Evolutionary conservation across 2,113 vertebrate species (phyloP), one percentile per base, ranked within the genome.

Genomic region (Lamprologus tigripictilis): DNA sequence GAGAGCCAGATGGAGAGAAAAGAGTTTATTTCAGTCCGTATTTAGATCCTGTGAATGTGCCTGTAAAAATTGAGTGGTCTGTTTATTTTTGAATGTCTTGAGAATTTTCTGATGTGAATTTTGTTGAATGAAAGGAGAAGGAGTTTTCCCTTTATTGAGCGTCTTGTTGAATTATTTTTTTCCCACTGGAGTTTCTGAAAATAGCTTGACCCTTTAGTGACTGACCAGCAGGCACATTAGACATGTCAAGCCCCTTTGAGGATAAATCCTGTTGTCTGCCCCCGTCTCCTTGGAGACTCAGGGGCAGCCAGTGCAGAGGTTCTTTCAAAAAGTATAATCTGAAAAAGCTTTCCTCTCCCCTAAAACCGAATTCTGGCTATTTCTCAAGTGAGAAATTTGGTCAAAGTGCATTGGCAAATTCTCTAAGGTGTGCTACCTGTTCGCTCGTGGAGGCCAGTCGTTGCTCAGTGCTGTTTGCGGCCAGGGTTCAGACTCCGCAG

Each of bases 121-220:
- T 81, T 66, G 35, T 33, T 45, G 33, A 86, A 61, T 73, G 51
- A 85, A 82, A 85, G 35, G 42, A 85, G 53, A 80, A 57, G 26
- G 23, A 83, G 16, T 80, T 37, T n/a, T 42, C 80, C 80, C 55
- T 90, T 78, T 81, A 80, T 90, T 88, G 68, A 23, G 79, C 10
- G 16, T 84, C 61, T 73, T 80, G 26, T n/a, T n/a, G 26, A 23
- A 88, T 86, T 53, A 8, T 92, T 89, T 86, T 80, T 37, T 37
- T 8, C 7, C 63, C 84, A 63, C 47, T 47, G 47, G 82, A 66
- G 83, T 81, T 79, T 93, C 88, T 93, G 93, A 92, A 91, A 95
- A 92, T 82, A 90, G 78, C 63, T 68, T 89, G 93, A 94, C 91
- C 94, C 42, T 37, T 76, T 53, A 76, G 76, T 91, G 89, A 90